Conservation (phyloP, 2,888 invertebrate genomes). For the Rhingia campestris region DNA sequence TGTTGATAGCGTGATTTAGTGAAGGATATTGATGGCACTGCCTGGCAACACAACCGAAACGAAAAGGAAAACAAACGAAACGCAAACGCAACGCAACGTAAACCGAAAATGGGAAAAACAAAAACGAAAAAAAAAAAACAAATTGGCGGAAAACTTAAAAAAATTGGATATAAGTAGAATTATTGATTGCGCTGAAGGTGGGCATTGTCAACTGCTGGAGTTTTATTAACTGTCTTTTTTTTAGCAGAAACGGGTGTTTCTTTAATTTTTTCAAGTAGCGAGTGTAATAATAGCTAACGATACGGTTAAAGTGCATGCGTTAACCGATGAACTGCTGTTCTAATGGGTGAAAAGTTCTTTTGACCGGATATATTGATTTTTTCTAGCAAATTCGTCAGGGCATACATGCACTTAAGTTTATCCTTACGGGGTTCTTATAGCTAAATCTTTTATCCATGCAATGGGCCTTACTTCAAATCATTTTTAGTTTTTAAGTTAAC, state of each 20-base stretch:
- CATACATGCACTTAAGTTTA: too few species aligned
- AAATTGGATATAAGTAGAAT: not conserved
- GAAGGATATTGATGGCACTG: slow-evolving; percentile 85
- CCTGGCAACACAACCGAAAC: slow-evolving; percentile 85
- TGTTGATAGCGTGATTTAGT: slow-evolving; percentile 85
- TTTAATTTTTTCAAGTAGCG: not conserved
- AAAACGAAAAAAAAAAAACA: slow-evolving; percentile 32
- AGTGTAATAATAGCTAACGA: not conserved
- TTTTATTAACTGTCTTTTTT: not conserved
- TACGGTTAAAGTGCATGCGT: too few species aligned
- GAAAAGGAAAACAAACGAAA: slow-evolving; percentile 68
- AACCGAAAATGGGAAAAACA: slow-evolving; percentile 64
- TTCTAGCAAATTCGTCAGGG: too few species aligned
- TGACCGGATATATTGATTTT: too few species aligned
- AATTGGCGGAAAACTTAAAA: slow-evolving; percentile 46
- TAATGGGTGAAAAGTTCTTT: too few species aligned
- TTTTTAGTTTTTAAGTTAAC: too few species aligned
- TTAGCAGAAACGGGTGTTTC: not conserved
- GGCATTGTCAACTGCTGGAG: slow-evolving; percentile 4
- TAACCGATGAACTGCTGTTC: too few species aligned
- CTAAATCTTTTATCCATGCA: too few species aligned
- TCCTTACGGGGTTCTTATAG: too few species aligned
- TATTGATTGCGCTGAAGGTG: slow-evolving; percentile 38
- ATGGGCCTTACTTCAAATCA: too few species aligned
- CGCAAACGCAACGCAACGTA: slow-evolving; percentile 64